Evolutionary conservation across 92 coral and sea anemone genomes (phyloP).

Genomic region (Epizoanthus scotinus): DNA sequence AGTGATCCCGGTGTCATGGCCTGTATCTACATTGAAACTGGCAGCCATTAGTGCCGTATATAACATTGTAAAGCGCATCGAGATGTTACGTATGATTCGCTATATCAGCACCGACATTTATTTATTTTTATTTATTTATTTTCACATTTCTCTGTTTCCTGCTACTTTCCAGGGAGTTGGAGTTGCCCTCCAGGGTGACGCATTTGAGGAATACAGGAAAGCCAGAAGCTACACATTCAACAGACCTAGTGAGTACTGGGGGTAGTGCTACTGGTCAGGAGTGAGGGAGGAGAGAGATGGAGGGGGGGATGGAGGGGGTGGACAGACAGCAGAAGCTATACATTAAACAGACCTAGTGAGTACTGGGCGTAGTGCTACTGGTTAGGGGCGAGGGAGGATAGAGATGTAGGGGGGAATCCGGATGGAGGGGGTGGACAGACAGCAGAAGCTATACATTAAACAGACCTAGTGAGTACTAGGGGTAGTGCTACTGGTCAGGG

Average conservation of each 20-base stretch:
- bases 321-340: conserved; percentile 68
- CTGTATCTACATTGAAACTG: no score
- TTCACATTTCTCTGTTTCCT: background rate
- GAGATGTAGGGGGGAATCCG: background rate
- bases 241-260: conserved; percentile 47
- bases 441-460: background rate
- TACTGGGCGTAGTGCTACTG: background rate
- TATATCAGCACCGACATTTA: no score
- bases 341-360: conserved; percentile 70
- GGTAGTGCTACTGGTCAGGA: no score
- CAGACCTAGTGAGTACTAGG: background rate
- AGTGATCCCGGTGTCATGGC: no score
- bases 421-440: background rate
- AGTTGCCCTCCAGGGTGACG: conserved; percentile 71
- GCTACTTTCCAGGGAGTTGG: conserved; percentile 80
- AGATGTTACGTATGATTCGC: no score
- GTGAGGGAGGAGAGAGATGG: background rate
- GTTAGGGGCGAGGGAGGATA: background rate
- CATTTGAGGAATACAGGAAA: conserved; percentile 86
- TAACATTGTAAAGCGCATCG: no score
- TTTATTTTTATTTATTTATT: no score
- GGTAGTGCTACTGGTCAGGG: background rate
- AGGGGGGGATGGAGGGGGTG: background rate
- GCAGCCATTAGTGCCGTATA: no score
- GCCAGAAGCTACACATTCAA: conserved; percentile 89